Conservation (phyloP, 1,140 invertebrate genomes). For the Periplaneta americana region DNA sequence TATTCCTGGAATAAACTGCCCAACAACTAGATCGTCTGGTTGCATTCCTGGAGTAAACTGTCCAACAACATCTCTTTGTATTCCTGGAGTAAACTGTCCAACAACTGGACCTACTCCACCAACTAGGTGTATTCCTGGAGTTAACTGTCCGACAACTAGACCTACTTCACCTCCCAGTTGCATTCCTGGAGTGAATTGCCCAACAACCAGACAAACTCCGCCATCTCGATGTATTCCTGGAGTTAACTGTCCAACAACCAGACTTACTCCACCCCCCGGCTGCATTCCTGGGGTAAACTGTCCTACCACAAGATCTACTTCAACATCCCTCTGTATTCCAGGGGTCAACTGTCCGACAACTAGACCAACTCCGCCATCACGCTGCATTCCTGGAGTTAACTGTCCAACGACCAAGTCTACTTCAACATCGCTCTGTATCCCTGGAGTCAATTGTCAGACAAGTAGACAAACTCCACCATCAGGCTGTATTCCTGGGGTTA, state of each 20-base stretch:
- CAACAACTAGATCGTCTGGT: not conserved
- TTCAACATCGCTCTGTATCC: not conserved
- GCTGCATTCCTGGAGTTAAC: not conserved
- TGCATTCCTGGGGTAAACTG: not conserved
- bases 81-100: not conserved
- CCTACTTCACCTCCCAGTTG: not conserved
- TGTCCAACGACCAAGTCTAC: not conserved
- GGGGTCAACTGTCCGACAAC: not conserved
- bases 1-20: not conserved
- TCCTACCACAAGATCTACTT: not conserved
- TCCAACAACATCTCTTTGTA: not conserved
- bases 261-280: not conserved
- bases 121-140: not conserved
- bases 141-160: not conserved
- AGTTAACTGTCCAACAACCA: not conserved
- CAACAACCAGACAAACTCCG: not conserved
- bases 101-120: not conserved
- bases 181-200: too few species aligned
- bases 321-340: not conserved
- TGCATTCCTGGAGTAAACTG: not conserved
- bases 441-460: not conserved
- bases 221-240: not conserved
- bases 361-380: not conserved
- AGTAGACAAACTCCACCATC: not conserved
- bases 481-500: not conserved